phyloP scores from a whole-genome alignment of 2,888 invertebrate species.

The Leucophenga maculata region DNA sequence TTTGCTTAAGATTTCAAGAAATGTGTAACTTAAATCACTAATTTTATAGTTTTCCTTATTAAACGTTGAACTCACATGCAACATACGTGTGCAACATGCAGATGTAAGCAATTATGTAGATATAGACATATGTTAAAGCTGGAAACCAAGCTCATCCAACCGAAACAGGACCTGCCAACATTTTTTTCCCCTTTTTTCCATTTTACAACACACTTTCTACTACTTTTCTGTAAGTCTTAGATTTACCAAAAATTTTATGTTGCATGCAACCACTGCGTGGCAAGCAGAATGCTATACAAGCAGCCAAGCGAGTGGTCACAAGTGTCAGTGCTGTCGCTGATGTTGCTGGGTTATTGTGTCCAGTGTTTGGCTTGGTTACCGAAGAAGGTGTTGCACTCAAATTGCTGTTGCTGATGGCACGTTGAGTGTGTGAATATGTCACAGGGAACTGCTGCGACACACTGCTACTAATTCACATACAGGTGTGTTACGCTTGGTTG shows the following conservation, averaged over 20 bases:
- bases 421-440: conserved; percentile 32
- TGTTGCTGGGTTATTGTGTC: conserved; percentile 42
- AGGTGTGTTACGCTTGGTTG: conserved; percentile 61
- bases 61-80: no score
- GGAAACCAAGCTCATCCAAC: no score
- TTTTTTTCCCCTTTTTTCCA: no score
- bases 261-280: conserved; percentile 49
- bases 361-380: conserved; percentile 7
- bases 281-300: neutral
- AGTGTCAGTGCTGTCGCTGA: conserved; percentile 22
- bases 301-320: conserved; percentile 19
- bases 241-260: conserved; percentile 45
- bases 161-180: no score
- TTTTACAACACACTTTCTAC: no score
- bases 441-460: conserved; percentile 40
- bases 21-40: no score
- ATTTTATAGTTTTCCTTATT: no score
- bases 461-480: conserved; percentile 64
- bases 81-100: no score
- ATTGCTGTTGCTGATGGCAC: conserved; percentile 14
- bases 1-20: no score
- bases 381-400: conserved; percentile 13
- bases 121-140: no score
- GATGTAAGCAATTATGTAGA: no score
- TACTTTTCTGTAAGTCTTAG: no score